Base-by-base conservation (phyloP, 2,888 invertebrate species). In the Leptura quadrifasciata region DNA sequence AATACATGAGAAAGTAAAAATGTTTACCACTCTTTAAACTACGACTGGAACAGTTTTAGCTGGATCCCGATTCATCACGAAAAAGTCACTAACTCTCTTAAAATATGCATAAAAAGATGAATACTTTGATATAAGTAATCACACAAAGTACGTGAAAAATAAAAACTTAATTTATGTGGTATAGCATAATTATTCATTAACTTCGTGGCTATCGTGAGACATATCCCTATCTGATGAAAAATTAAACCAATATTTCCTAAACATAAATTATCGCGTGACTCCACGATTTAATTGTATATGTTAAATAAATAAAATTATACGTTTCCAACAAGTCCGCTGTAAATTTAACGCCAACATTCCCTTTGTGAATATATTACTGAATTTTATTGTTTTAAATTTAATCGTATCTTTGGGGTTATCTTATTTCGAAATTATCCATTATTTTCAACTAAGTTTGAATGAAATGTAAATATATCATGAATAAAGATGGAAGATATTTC, bases 371-470 rank as follows among this genome's bases (percentile, higher is more conserved):
- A 39, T 20, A 63, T 63, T 31, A 39, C 39, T 20, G 63, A 63
- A 63, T 63, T 63, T 63, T 63, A 63, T 63, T 63, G 31, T n/a
- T 31, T 18, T 61, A 27, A 27, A 39, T 15, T 35, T 39, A 20
- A 39, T 63, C 35, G 39, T 63, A 39, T 39, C 63, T 20, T 63
- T 63, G 63, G 20, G 17, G 18, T 39, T 17, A 39, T 47, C 39
- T 63, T 39, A 18, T 39, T 58, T 58, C 2, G 58, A 58, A 4
- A 58, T 20, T 24, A 58, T 21, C 24, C 27, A 24, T 27, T 21
- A 27, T 58, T 58, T 58, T 24, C 6, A 58, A 27, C 58, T n/a
- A 10, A 58, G 24, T n/a, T 21, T 6, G 21, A 24, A 58, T 58
- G 24, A 27, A 58, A 58, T 58, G 27, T 58, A 58, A 58, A 58